Conservation (phyloP, 2,797 vertebrate genomes). For the Phyllotis vaccarum region DNA sequence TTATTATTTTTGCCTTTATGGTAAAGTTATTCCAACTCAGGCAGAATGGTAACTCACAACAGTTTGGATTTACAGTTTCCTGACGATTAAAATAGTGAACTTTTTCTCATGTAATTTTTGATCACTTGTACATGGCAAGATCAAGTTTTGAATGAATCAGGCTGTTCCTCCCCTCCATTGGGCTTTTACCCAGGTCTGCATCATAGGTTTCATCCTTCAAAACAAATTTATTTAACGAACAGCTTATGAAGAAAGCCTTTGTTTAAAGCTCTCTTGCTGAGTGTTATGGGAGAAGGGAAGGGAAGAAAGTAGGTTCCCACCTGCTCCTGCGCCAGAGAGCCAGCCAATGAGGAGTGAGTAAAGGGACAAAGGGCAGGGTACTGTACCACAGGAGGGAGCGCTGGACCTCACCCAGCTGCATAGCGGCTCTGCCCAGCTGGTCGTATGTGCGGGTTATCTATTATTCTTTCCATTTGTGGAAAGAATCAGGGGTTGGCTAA, state of each 20-base stretch:
- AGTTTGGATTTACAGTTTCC: not conserved
- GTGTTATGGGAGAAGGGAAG: not conserved
- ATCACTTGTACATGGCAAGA: not conserved
- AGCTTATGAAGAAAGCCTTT: not conserved
- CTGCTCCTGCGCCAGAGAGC: not conserved
- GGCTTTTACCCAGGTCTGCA: constrained; percentile 28
- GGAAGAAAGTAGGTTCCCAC: not conserved
- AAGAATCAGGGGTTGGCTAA: constrained; percentile 50
- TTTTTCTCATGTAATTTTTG: not conserved
- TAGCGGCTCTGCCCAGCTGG: constrained; percentile 29
- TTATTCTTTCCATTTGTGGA: constrained; percentile 61
- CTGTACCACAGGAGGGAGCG: not conserved
- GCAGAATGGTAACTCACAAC: not conserved
- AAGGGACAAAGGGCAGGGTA: not conserved
- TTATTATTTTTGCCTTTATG: not conserved
- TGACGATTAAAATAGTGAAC: not conserved
- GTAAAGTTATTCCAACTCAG: not conserved
- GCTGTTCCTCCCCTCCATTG: not conserved
- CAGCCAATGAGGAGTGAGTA: not conserved
- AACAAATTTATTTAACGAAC: constrained; percentile 2
- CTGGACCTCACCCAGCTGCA: not conserved
- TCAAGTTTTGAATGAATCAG: not conserved
- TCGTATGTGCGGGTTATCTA: not conserved
- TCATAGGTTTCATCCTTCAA: not conserved
- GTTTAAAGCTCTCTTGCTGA: not conserved